Evolutionary conservation across 2,113 vertebrate genomes (phyloP).

Genomic region (Amphilophus citrinellus): DNA sequence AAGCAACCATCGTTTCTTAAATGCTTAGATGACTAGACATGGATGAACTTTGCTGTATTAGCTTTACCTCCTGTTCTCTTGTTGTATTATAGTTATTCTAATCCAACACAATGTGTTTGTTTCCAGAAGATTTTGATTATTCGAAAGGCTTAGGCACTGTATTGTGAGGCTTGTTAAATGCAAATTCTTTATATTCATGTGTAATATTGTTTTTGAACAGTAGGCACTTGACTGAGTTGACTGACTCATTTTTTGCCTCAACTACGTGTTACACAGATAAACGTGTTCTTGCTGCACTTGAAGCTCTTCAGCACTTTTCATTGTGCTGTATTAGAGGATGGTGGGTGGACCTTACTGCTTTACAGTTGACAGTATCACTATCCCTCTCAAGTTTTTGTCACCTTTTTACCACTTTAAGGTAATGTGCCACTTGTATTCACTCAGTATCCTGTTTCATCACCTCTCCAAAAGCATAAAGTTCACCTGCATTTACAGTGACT

Average conservation of each 20-base stretch:
- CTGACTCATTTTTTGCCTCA: not conserved
- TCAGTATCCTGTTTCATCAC: not conserved
- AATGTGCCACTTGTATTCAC: not conserved
- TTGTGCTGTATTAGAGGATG: not conserved
- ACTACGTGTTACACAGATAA: not conserved
- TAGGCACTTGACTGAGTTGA: not conserved
- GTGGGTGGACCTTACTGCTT: not conserved
- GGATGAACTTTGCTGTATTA: constrained; percentile 11
- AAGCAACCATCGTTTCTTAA: not conserved
- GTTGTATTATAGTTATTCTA: constrained; percentile 14
- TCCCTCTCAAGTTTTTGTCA: not conserved
- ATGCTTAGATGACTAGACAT: constrained; percentile 7
- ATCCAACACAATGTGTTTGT: not conserved
- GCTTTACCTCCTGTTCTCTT: constrained; percentile 13
- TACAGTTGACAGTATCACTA: not conserved
- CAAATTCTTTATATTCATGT: constrained; percentile 9
- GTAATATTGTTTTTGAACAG: not conserved
- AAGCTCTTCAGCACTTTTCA: constrained; percentile 18
- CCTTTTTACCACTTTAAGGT: not conserved
- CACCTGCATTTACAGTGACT: not conserved
- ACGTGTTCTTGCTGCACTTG: constrained; percentile 18
- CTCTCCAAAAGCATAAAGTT: not conserved
- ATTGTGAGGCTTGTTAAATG: constrained; percentile 32
- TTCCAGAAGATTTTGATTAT: not conserved
- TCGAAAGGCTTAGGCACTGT: constrained; percentile 25